Evolutionary conservation across 2,888 invertebrate genomes (phyloP).

Genomic region (Amphimallon solstitiale): DNA sequence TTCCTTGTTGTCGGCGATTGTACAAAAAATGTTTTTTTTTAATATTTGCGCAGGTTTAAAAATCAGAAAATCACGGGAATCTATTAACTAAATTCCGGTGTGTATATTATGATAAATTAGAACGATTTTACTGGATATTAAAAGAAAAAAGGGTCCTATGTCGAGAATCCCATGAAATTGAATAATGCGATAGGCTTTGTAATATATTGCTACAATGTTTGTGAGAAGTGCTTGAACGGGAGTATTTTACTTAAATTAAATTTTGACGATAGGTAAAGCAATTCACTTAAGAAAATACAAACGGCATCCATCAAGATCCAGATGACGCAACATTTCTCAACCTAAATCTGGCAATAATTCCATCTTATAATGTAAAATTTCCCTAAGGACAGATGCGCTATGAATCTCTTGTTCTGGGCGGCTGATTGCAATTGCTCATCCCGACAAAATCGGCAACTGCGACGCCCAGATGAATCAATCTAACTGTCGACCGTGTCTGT

Average conservation of each 20-base stretch:
- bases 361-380: conserved; percentile 44
- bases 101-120: too few relatives aligned
- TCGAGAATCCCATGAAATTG: background rate
- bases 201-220: conserved; percentile 16
- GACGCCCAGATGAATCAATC: conserved; percentile 39
- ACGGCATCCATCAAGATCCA: conserved; percentile 26
- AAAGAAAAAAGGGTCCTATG: background rate
- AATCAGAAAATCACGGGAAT: too few relatives aligned
- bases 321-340: conserved; percentile 32
- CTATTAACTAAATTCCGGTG: too few relatives aligned
- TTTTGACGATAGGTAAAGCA: conserved; percentile 25
- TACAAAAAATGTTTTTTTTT: too few relatives aligned
- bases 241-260: conserved; percentile 29
- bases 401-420: conserved; percentile 34
- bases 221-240: background rate
- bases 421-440: conserved; percentile 39
- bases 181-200: background rate
- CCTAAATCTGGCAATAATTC: conserved; percentile 39
- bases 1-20: too few relatives aligned
- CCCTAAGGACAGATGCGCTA: conserved; percentile 41
- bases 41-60: too few relatives aligned
- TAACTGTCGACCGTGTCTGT: conserved; percentile 39
- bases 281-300: conserved; percentile 35
- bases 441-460: conserved; percentile 37
- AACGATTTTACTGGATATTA: too few relatives aligned